phyloP scores from a whole-genome alignment of 2,888 invertebrate genomes.

The Polylopha cassiicola region DNA sequence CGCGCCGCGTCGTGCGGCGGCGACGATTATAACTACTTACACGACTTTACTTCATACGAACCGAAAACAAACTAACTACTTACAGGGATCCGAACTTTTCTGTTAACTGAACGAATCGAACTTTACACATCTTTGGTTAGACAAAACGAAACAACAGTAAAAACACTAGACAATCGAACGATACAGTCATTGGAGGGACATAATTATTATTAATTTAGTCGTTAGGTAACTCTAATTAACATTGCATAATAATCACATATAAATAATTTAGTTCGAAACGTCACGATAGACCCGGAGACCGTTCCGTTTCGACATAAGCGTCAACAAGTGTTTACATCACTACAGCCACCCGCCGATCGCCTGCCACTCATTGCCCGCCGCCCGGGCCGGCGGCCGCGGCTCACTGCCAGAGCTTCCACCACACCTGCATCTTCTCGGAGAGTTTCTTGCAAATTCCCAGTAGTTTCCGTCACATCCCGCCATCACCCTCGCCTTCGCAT shows the following conservation, averaged over 20 bases:
- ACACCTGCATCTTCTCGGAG: conserved; percentile 91
- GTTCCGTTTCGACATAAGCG: conserved; percentile 72
- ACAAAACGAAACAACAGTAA: conserved; percentile 68
- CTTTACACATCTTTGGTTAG: conserved; percentile 71
- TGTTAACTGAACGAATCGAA: conserved; percentile 57
- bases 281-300: conserved; percentile 57
- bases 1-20: conserved; percentile 61
- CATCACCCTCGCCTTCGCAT: conserved; percentile 72
- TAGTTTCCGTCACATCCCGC: conserved; percentile 96
- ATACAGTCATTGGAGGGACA: conserved; percentile 76
- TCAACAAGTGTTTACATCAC: conserved; percentile 60
- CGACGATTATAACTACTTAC: conserved; percentile 71
- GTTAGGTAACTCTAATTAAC: conserved; percentile 74
- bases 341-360: conserved; percentile 34
- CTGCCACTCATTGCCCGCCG: conserved; percentile 26
- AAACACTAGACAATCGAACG: conserved; percentile 69
- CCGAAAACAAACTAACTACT: conserved; percentile 72
- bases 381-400: conserved; percentile 27
- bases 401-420: conserved; percentile 89
- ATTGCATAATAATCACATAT: conserved; percentile 71
- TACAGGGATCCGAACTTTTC: conserved; percentile 65
- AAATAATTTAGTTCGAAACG: conserved; percentile 70
- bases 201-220: conserved; percentile 67
- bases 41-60: conserved; percentile 65
- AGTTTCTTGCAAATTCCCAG: conserved; percentile 93